Evolutionary conservation across 1,140 invertebrate genomes (phyloP), one percentile per base, ranked within the genome.

Genomic region (Megalonaias nervosa): DNA sequence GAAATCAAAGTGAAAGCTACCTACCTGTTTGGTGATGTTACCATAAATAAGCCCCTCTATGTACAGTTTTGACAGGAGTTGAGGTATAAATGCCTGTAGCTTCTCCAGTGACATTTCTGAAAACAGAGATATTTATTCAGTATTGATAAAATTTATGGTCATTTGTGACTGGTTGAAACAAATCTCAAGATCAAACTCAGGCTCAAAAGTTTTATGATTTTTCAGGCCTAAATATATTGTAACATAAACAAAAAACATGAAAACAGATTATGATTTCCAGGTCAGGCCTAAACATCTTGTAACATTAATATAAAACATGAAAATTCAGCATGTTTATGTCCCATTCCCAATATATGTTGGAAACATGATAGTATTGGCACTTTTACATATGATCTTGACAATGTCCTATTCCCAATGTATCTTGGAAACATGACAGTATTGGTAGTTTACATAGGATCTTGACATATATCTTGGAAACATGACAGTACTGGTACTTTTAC

Each of bases 31-130:
- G n/a, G 88, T 85, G 15, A 86, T 76, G 79, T 89, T 89, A 58
- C 87, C 88, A 82, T 88, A 87, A 6, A 89, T 80, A 2, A 89
- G 78, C 58, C 80, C 87, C 70, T 89, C 88, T 60, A 88, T 85
- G 68, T 85, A 86, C 26, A 88, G 71, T 73, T 83, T 87, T 5
- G 86, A 87, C 66, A 89, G 76, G 31, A 89, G 71, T 23, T 86
- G 79, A 48, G 86, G 84, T 21, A 89, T 83, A 62, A 88, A 88
- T 14, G 80, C 82, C 57, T 85, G 81, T 4, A 88, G 48, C 60
- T 80, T 84, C 48, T 89, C 86, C 19, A 82, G 74, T 1, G 85
- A 88, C 19, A 89, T 78, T 69, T 89, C 88, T 89, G 76, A 21
- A 83, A 79, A 70, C 48, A 55, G 57, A 19, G 60, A 66, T 58